These are phyloP conservation scores for Rhamnusium bicolor DNA, from an alignment of 2,888 invertebrate species.

Conservation along the genomic window DNA sequence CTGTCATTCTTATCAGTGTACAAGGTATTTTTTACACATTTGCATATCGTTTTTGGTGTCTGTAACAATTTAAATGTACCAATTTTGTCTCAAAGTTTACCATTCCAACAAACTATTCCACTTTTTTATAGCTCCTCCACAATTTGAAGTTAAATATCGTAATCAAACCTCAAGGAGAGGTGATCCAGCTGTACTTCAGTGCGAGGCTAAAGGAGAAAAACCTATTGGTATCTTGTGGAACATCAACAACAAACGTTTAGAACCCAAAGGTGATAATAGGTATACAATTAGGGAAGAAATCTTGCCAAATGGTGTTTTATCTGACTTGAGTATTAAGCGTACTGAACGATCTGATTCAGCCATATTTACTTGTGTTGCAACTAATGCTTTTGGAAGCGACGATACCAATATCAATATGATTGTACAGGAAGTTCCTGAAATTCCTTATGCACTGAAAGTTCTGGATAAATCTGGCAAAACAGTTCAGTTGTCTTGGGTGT, in stretches of 20 bases:
- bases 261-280: conserved; percentile 91
- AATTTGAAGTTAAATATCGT: conserved; percentile 92
- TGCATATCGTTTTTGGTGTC: not conserved
- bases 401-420: conserved; percentile 97
- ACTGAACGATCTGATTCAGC: conserved; percentile 93
- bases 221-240: conserved; percentile 96
- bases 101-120: not conserved
- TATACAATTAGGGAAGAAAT: conserved; percentile 92
- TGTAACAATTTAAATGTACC: no score
- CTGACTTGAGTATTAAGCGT: conserved; percentile 90
- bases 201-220: conserved; percentile 95
- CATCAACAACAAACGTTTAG: conserved; percentile 93
- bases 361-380: conserved; percentile 92
- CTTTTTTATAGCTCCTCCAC: conserved; percentile 83
- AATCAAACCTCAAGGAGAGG: conserved; percentile 93
- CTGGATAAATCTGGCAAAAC: conserved; percentile 92
- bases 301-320: conserved; percentile 88
- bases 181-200: conserved; percentile 92
- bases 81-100: no score
- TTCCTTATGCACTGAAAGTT: conserved; percentile 90
- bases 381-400: conserved; percentile 94
- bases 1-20: conserved; percentile 93
- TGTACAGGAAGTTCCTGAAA: conserved; percentile 93
- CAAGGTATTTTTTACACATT: conserved; percentile 78
- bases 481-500: conserved; percentile 93